Percentiles rank a stretch among this genome's conserved stretches.
phyloP scores from a whole-genome alignment of 2,797 vertebrate species.

The Siniperca undulata region DNA sequence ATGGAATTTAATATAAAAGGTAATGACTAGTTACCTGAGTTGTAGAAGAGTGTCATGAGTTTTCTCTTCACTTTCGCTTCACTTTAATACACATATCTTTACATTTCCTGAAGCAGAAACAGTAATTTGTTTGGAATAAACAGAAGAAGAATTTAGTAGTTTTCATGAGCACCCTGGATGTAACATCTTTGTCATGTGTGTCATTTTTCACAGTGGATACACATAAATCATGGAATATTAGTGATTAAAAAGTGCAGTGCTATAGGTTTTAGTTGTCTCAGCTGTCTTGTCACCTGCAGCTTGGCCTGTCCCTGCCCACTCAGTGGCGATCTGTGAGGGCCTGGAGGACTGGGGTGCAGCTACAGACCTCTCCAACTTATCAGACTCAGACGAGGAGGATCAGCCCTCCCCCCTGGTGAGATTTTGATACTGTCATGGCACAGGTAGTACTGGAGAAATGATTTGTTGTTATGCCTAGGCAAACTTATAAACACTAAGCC shows the following conservation, averaged over 20 bases:
- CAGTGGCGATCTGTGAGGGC: conserved; percentile 90
- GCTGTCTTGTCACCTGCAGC: conserved; percentile 77
- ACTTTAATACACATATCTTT: not conserved
- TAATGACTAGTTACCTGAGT: not conserved
- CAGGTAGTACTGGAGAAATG: not conserved
- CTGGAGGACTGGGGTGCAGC: conserved; percentile 89
- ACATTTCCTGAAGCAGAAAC: not conserved
- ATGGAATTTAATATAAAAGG: not conserved
- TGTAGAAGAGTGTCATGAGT: not conserved
- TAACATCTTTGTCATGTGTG: not conserved
- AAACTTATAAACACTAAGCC: not conserved
- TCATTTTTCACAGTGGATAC: not conserved
- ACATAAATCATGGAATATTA: not conserved
- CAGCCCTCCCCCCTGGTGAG: conserved; percentile 89
- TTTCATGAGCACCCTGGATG: not conserved
- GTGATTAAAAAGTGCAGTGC: not conserved
- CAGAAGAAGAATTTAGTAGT: not conserved
- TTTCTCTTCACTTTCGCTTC: not conserved
- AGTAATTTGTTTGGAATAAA: not conserved
- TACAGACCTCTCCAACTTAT: conserved; percentile 89
- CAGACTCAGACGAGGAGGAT: conserved; percentile 91
- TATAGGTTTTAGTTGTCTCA: not conserved
- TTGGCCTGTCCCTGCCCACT: conserved; percentile 89
- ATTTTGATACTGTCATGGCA: not conserved
- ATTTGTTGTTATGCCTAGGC: not conserved